phyloP scores from a whole-genome alignment of 2,797 vertebrate genomes.

The Crocodylus rhombifer region DNA sequence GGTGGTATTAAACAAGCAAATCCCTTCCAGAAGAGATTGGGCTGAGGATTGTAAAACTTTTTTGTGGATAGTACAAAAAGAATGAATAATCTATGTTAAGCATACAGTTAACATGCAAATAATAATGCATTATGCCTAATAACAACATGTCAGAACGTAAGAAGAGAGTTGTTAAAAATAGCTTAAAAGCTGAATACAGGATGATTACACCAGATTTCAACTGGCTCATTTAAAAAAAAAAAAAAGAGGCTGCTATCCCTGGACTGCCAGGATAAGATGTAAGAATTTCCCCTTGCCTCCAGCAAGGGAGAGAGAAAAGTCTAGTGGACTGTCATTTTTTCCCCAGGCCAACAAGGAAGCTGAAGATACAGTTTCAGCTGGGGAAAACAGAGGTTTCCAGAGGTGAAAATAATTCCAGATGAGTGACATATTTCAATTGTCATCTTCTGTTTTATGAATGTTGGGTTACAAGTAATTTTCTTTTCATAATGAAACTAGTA shows the following conservation, averaged over 20 bases:
- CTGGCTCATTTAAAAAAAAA: neutral
- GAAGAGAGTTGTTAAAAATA: neutral
- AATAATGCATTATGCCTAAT: accelerated
- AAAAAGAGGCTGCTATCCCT: neutral
- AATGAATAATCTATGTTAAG: neutral
- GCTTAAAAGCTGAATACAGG: neutral
- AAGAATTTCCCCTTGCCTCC: neutral
- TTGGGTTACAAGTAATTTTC: accelerated
- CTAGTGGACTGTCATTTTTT: neutral
- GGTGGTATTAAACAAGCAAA: neutral
- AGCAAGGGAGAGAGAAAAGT: neutral
- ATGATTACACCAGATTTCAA: neutral
- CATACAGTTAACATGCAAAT: neutral
- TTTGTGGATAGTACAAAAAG: neutral
- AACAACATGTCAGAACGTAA: neutral
- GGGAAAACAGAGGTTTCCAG: neutral
- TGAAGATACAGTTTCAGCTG: neutral
- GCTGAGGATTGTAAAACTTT: neutral
- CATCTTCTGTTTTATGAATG: neutral
- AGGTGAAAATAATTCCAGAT: neutral
- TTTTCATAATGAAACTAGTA: neutral
- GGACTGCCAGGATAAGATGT: accelerated
- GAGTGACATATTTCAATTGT: neutral
- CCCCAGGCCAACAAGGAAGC: neutral
- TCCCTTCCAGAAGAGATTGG: neutral